Percentiles rank a stretch among this genome's conserved stretches.
Evolutionary conservation across 1,140 invertebrate genomes (phyloP).

Genomic region (Plutomurus gul): DNA sequence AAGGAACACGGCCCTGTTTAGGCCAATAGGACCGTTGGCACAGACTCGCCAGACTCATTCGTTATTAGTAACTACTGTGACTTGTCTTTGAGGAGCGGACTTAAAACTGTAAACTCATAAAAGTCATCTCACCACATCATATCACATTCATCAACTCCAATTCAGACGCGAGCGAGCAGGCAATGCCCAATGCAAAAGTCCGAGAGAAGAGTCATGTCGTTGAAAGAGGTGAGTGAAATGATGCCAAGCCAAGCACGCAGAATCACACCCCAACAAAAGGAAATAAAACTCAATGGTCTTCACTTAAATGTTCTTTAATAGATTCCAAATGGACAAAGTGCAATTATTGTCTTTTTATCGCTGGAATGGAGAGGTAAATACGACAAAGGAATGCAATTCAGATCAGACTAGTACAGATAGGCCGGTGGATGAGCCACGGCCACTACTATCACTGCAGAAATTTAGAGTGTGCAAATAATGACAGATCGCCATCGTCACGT

Average conservation of each 20-base stretch:
- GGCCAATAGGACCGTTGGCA: too few species aligned
- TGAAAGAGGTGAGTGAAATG: not conserved
- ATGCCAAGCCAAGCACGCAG: not conserved
- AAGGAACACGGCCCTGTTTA: too few species aligned
- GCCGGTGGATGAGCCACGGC: too few species aligned
- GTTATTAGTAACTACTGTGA: too few species aligned
- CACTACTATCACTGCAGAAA: too few species aligned
- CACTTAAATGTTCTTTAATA: conserved; percentile 1
- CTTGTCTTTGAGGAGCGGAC: not conserved
- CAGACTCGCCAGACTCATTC: too few species aligned
- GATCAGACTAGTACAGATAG: too few species aligned
- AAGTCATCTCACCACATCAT: conserved; percentile 1
- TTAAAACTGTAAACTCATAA: not conserved
- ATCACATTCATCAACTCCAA: not conserved
- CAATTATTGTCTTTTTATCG: not conserved
- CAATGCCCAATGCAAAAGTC: not conserved
- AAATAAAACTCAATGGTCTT: conserved; percentile 13
- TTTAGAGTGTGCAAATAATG: too few species aligned
- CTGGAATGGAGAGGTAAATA: too few species aligned
- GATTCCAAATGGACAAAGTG: not conserved
- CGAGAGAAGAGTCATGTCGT: not conserved
- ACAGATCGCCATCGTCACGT: conserved; percentile 5
- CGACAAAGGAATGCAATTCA: too few species aligned
- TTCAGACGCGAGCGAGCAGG: not conserved
- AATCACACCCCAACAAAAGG: not conserved